These are phyloP conservation scores for Lordiphosa stackelbergi DNA, from an alignment of 1,140 invertebrate genomes.

Conservation along the genomic window DNA sequence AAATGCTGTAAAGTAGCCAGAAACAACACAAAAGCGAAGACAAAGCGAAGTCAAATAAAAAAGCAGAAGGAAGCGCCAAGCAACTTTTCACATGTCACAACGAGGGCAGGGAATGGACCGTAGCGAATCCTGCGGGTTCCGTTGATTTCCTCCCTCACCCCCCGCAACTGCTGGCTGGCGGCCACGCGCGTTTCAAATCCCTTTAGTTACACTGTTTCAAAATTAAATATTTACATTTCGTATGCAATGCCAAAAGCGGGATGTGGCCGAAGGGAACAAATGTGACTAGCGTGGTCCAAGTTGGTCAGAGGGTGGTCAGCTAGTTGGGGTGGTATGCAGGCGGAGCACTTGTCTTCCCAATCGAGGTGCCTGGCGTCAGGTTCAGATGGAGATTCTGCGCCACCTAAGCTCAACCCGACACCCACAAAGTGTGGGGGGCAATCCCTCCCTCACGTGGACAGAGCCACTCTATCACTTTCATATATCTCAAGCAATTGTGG, in stretches of 20 bases:
- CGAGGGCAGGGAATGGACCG: slow-evolving; percentile 48
- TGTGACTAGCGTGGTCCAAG: no score
- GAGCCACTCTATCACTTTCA: no score
- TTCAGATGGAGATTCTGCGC: no score
- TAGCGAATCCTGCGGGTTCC: slow-evolving; percentile 70
- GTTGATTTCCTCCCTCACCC: slow-evolving; percentile 48
- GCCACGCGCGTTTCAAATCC: slow-evolving; percentile 73
- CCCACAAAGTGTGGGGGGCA: no score
- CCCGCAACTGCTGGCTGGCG: slow-evolving; percentile 1
- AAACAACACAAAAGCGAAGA: slow-evolving; percentile 26
- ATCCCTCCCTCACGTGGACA: no score
- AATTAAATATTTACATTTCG: slow-evolving; percentile 75
- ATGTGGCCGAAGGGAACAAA: slow-evolving; percentile 35
- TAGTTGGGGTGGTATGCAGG: no score
- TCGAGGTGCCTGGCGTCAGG: no score
- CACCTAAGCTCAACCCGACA: no score
- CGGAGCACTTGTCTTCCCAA: no score
- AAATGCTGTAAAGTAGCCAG: slow-evolving; percentile 56
- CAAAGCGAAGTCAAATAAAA: slow-evolving; percentile 14
- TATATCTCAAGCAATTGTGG: background rate
- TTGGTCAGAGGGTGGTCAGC: background rate
- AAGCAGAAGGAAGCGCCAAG: slow-evolving; percentile 6
- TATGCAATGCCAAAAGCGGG: slow-evolving; percentile 32
- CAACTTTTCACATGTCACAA: slow-evolving; percentile 67
- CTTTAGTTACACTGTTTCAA: slow-evolving; percentile 75